These are phyloP conservation scores for Drosophila guanche DNA, from an alignment of 1,140 invertebrate genomes.

Conservation along the genomic window DNA sequence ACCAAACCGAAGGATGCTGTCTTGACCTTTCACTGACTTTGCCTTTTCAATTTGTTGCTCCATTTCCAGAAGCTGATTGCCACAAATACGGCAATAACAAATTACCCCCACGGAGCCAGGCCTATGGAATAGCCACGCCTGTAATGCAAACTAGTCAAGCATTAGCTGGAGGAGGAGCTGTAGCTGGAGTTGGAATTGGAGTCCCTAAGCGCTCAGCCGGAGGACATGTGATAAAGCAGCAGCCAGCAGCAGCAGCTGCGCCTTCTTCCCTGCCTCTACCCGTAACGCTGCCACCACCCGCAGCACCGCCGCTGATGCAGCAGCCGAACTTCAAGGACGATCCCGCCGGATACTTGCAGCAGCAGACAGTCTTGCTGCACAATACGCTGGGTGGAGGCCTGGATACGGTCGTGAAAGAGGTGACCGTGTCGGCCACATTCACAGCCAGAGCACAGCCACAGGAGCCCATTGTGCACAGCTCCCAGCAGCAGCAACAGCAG, in stretches of 20 bases:
- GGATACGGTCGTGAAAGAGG: slow-evolving; percentile 19
- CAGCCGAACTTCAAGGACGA: slow-evolving; percentile 93
- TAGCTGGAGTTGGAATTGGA: slow-evolving; percentile 9
- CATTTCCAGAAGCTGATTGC: slow-evolving; percentile 76
- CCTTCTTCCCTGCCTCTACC: slow-evolving; percentile 3
- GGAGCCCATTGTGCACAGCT: slow-evolving; percentile 62
- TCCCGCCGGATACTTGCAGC: slow-evolving; percentile 93
- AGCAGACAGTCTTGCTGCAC: slow-evolving; percentile 92
- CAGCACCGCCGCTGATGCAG: slow-evolving; percentile 6
- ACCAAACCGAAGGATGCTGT: slow-evolving; percentile 24
- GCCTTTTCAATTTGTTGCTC: slow-evolving; percentile 44
- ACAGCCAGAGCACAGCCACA: slow-evolving; percentile 45
- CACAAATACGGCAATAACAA: slow-evolving; percentile 74
- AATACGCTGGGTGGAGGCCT: slow-evolving; percentile 85
- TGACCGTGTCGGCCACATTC: slow-evolving; percentile 21
- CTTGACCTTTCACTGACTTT: slow-evolving; percentile 55
- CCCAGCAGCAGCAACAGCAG: slow-evolving; percentile 41
- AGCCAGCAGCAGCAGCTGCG: slow-evolving; percentile 18
- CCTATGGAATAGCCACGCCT: slow-evolving; percentile 19
- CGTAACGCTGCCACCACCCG: not conserved
- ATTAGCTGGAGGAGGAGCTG: slow-evolving; percentile 17
- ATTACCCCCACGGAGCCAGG: slow-evolving; percentile 52
- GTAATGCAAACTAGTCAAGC: slow-evolving; percentile 58
- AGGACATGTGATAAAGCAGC: slow-evolving; percentile 55
- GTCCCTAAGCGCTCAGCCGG: slow-evolving; percentile 18